These are phyloP conservation scores for Goniozus legneri DNA, from an alignment of 1,140 invertebrate genomes.

Conservation along the genomic window DNA sequence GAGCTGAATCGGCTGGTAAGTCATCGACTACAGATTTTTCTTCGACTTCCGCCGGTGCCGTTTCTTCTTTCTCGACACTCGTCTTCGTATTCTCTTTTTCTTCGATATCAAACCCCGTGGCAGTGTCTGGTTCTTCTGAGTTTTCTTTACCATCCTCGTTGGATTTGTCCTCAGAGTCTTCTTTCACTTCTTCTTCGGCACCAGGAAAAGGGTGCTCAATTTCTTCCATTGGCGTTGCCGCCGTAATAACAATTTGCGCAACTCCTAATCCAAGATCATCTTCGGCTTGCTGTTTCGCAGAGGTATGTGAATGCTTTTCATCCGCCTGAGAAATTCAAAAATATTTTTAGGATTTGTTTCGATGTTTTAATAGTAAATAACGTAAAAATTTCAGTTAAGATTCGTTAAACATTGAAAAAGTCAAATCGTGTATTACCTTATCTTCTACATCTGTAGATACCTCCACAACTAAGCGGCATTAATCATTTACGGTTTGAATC, in stretches of 20 bases:
- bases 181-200: slow-evolving; percentile 27
- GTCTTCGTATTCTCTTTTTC: slow-evolving; percentile 19
- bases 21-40: slow-evolving; percentile 46
- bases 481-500: too few relatives aligned
- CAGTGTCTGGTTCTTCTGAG: slow-evolving; percentile 14
- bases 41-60: slow-evolving; percentile 26
- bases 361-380: background rate
- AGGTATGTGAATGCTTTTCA: too few relatives aligned
- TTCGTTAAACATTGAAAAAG: too few relatives aligned
- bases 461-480: slow-evolving; percentile 46
- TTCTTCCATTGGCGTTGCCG: slow-evolving; percentile 85
- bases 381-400: background rate
- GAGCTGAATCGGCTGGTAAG: slow-evolving; percentile 53
- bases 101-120: slow-evolving; percentile 19
- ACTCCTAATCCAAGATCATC: slow-evolving; percentile 65
- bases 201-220: slow-evolving; percentile 65
- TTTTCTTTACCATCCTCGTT: slow-evolving; percentile 28
- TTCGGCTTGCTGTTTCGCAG: slow-evolving; percentile 15
- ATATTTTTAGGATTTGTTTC: too few relatives aligned
- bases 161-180: slow-evolving; percentile 20
- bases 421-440: slow-evolving; percentile 23
- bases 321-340: too few relatives aligned
- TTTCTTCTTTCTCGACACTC: slow-evolving; percentile 10
- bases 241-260: slow-evolving; percentile 83
- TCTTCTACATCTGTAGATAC: slow-evolving; percentile 40